Evolutionary conservation across 2,113 vertebrate genomes (phyloP).

Genomic region (Antennarius striatus): DNA sequence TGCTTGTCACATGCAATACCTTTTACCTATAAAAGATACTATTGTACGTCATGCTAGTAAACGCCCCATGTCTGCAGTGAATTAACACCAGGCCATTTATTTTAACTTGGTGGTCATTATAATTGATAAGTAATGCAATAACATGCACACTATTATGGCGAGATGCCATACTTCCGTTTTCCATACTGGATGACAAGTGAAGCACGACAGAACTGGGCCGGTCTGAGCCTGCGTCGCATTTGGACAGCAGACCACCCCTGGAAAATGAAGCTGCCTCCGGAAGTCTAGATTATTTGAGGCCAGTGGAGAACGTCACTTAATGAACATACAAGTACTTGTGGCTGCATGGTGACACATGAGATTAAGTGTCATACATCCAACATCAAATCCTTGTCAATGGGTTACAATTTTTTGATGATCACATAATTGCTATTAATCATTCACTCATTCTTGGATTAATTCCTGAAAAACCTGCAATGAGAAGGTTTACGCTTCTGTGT

Average conservation of each 20-base stretch:
- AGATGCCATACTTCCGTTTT: slow-evolving; percentile 53
- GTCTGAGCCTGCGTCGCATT: slow-evolving; percentile 28
- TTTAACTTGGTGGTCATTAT: slow-evolving; percentile 62
- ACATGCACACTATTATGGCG: slow-evolving; percentile 53
- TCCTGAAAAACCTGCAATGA: too few relatives aligned
- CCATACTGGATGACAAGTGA: slow-evolving; percentile 31
- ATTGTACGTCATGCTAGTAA: slow-evolving; percentile 31
- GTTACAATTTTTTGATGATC: neutral
- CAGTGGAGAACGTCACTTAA: slow-evolving; percentile 15
- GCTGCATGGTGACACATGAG: neutral
- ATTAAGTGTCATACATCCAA: too few relatives aligned
- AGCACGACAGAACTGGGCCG: slow-evolving; percentile 33
- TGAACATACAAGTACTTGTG: neutral
- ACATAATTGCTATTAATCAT: too few relatives aligned
- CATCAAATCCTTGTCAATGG: neutral
- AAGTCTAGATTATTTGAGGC: slow-evolving; percentile 30
- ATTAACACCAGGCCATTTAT: slow-evolving; percentile 58
- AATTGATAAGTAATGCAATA: slow-evolving; percentile 57
- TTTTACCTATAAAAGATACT: slow-evolving; percentile 26
- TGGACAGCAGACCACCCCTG: slow-evolving; percentile 50
- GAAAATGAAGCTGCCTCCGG: slow-evolving; percentile 27
- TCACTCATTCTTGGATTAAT: too few relatives aligned
- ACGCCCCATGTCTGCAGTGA: slow-evolving; percentile 37
- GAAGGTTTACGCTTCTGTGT: too few relatives aligned
- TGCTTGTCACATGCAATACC: slow-evolving; percentile 53